A percentile compares a stretch with the other conserved stretches of the same genome.
Conservation (phyloP, 2,797 vertebrate species). For the Acrossocheilus wenchowensis region DNA sequence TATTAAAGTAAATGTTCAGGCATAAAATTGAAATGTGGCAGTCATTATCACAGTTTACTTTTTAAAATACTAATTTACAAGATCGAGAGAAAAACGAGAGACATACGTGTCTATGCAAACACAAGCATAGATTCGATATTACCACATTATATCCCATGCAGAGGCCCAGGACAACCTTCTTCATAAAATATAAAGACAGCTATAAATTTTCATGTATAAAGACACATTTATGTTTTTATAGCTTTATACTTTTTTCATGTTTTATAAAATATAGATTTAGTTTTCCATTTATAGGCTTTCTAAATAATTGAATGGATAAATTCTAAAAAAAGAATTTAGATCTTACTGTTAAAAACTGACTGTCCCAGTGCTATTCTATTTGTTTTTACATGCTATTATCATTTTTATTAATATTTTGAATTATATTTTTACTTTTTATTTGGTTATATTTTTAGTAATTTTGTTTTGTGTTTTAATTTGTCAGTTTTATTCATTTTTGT, state of each 20-base stretch:
- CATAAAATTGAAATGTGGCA: constrained; percentile 43
- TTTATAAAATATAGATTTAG: neutral
- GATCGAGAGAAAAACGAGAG: neutral
- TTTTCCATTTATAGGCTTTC: neutral
- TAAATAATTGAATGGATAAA: neutral
- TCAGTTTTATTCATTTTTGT: neutral
- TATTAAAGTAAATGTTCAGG: constrained; percentile 53
- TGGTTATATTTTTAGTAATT: neutral
- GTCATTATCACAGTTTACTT: constrained; percentile 47
- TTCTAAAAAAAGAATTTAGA: neutral
- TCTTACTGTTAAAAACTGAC: neutral
- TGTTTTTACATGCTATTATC: neutral
- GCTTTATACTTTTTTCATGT: neutral
- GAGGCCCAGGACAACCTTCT: neutral
- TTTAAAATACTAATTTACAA: constrained; percentile 16
- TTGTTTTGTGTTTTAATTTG: neutral
- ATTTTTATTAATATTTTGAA: neutral
- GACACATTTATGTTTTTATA: neutral
- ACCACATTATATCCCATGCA: neutral
- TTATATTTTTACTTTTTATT: neutral
- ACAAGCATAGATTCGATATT: neutral
- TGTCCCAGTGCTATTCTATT: neutral
- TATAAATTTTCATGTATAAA: neutral
- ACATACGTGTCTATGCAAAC: neutral
- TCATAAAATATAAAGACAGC: neutral